Conservation (phyloP, 2,888 invertebrate genomes). For the Orchestes rusci region DNA sequence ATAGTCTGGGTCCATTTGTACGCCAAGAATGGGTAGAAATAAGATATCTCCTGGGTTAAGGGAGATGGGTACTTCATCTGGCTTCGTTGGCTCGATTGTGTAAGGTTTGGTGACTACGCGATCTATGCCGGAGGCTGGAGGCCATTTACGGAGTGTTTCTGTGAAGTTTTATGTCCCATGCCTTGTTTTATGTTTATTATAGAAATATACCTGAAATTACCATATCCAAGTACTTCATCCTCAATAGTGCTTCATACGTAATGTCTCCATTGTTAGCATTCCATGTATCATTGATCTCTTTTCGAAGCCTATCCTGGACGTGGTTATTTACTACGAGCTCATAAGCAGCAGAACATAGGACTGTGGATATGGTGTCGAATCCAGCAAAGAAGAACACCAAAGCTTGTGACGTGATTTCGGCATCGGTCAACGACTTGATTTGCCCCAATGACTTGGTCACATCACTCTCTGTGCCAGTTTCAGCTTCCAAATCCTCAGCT, state of each 20-base stretch:
- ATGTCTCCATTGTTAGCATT: conserved; percentile 36
- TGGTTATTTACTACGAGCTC: conserved; percentile 55
- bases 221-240: conserved; percentile 37
- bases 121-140: conserved; percentile 37
- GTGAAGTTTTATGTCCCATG: no score
- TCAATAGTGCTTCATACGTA: conserved; percentile 46
- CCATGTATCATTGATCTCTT: conserved; percentile 39
- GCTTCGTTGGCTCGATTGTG: conserved; percentile 31
- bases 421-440: conserved; percentile 29
- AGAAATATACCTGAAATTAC: no score
- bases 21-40: conserved; percentile 36
- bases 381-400: conserved; percentile 47
- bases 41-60: conserved; percentile 34
- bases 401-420: conserved; percentile 51
- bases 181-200: no score
- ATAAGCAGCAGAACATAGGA: conserved; percentile 46
- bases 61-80: conserved; percentile 28
- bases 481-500: conserved; percentile 24
- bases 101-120: conserved; percentile 46
- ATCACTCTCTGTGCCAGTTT: conserved; percentile 32
- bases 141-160: conserved; percentile 18
- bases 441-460: no score
- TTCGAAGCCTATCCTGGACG: conserved; percentile 47
- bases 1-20: conserved; percentile 43
- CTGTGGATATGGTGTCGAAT: conserved; percentile 27